Evolutionary conservation across 2,113 vertebrate species (phyloP), one percentile per base, ranked within the genome.

Genomic region (Campylomormyrus numenius): DNA sequence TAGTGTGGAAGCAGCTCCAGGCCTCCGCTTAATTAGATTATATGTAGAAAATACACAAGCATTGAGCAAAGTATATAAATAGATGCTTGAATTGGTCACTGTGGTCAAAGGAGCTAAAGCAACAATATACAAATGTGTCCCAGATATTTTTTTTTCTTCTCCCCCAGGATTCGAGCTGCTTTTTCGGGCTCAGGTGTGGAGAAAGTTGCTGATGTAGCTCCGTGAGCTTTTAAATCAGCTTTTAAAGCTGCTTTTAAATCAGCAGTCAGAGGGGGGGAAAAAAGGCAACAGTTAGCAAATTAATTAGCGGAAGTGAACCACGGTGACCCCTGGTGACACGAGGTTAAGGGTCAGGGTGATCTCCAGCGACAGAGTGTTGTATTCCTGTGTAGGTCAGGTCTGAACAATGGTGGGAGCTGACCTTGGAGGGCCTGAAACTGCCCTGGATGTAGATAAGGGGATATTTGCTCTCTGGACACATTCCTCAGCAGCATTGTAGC

Each of bases 401-500:
- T 48, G 91, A 90, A 94, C 93, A 94, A 92, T 93, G 48, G 53
- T 89, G 91, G 90, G 88, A 77, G 90, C 91, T 94, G 94, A 95
- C 94, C 93, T 49, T 93, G 90, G 94, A 90, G 88, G 91, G 90
- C 90, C 49, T 8, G 52, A 86, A 90, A 89, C 90, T 90, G 35
- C 42, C 91, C 92, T 91, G 93, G 89, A 89, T 90, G 93, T 88
- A 94, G 95, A 95, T 95, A 93, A 95, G 93, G 91, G 85, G 93
- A 93, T 93, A 94, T 95, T 95, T 94, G 90, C 89, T 88, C 91
- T 90, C 31, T 74, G 11, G 90, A 89, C 89, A 88, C 93, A 95
- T 95, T 93, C 94, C 94, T 94, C 93, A 89, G 91, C 89, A 91
- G 91, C 92, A 93, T 93, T 94, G 93, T 95, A 93, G 93, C 92